Base-by-base conservation (phyloP, 2,888 invertebrate species). In the Drosophila cracens region DNA sequence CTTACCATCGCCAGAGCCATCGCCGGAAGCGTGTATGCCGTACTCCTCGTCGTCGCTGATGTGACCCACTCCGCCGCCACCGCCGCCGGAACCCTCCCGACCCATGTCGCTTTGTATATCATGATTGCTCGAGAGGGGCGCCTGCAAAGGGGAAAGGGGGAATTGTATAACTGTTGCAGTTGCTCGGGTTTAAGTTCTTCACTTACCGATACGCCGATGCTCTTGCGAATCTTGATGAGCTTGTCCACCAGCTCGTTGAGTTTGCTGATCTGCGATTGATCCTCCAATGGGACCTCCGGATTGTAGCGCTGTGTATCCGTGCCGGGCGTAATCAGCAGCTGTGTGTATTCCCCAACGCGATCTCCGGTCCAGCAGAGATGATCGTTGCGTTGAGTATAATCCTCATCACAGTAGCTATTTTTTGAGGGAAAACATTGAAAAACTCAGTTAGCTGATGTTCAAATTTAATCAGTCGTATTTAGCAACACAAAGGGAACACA, bases 41-140 rank as follows among this genome's bases (percentile, higher is more conserved):
- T 93, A 92, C 75, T 93, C 93, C 74, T 93, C 93, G 58, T 93
- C 92, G 54, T 91, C 91, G 76, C 87, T 85, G 33, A 86, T 86
- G 38, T 88, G 90, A 5, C 61, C 63, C 18, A 61, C 70, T 4
- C 72, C 66, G 7, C 70, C 72, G 10, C 71, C 86, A 34, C 91
- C 92, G 13, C 74, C 89, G 8, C 83, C 87, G 40, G 93, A 93
- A 31, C 93, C 93, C 73, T 93, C 93, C 40, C 90, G 91, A 48
- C 93, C 93, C 93, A 93, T 93, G 76, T 93, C 93, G 72, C 92
- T 92, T 82, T 93, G 93, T 72, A 93, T 92, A 65, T 93, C 93
- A 29, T 93, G 93, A 91, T 90, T 56, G 51, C 83, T 79, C 25
- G 83, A 81, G 2, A 91, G 83, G 13, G 93, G 92, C 68, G 92